Evolutionary conservation across 2,888 invertebrate species (phyloP), one percentile per base, ranked within the genome.

Genomic region (Adelognathus sp.): DNA sequence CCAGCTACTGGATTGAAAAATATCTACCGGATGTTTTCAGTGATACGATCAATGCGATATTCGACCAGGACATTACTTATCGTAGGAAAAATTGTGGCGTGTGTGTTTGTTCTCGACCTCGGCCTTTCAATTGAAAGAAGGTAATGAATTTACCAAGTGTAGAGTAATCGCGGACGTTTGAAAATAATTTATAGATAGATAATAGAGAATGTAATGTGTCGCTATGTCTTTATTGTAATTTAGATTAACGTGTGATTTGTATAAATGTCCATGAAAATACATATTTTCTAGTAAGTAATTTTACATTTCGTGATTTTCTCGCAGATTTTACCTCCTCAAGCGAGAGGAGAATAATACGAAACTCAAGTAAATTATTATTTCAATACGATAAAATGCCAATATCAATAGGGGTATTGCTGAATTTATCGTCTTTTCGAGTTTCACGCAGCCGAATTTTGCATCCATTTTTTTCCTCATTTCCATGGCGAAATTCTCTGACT

Each of bases 101-200:
- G 39, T 50, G 27, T 61, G 67, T 67, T 60, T 24, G 46, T 41
- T n/a, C 29, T n/a, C 44, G 58, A 52, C 21, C 31, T 33, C 24
- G n/a, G 56, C 58, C 0, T 56, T 33, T 7, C 36, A 16, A 9
- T 5, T 2, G 27, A 29, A 33, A 14, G 50, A 41, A 60, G 0
- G 21, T 4, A 50, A 14, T 4, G 24, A 50, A 50, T 4, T 24
- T 41, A 50, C 14, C 29, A 18, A 69, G 63, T 44, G 44, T 24
- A 29, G 11, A n/a, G 7, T 36, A 63, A n/a, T 9, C 6, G 16
- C 27, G 11, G 9, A 52, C 44, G 21, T 54, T 54, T 72, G 14
- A 52, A 33, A 44, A 75, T 76, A 39, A 67, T 71, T 76, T 76
- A 76, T 71, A 50, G 54, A 66, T 33, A 54, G 60, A 71, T 70